Base-by-base conservation (phyloP, 2,888 invertebrate genomes). In the Allygus modestus region DNA sequence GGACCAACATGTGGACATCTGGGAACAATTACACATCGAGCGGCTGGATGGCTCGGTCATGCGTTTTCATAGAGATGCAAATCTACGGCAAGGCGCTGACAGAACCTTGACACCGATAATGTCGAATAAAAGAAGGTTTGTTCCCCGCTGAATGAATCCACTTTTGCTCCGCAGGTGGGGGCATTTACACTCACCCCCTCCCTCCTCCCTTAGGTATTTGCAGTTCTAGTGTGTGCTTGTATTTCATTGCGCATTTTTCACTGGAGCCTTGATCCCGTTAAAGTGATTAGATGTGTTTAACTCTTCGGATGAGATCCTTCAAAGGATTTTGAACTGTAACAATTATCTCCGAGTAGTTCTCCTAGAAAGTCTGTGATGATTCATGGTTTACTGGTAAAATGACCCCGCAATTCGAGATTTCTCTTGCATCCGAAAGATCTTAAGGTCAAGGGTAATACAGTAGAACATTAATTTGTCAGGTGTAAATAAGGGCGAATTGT, bases 101-200 rank as follows among this genome's bases (percentile, higher is more conserved):
- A n/a, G 69, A 17, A 23, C 73, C 73, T 73, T 73, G 73, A 41
- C 73, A 73, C 31, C 12, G 73, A 37, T 73, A n/a, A 73, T 73
- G 37, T 23, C 37, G 43, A 73, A 73, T 73, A 73, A 73, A 73
- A 73, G 73, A 15, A 5, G 41, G 73, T 41, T 73, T 73, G 73
- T 73, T 33, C 33, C 31, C n/a, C 41, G 41, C 9, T 73, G 73
- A 73, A 73, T n/a, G 73, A 43, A 37, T 20, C 73, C 73, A 73
- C 73, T 41, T 73, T 26, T 26, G 65, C 28, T 65, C 65, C 20
- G 4, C 54, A 17, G 51, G 51, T 51, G 58, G 65, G 12, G 28
- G 28, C 65, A 4, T 65, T 31, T 65, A 31, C 65, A 17, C 28
- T 12, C 65, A 28, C 65, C 65, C 17, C 28, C 5, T 28, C 46